A percentile compares a stretch with the other conserved stretches of the same genome.
Evolutionary conservation across 2,797 vertebrate species (phyloP).

Genomic region (Hyperoplus immaculatus): DNA sequence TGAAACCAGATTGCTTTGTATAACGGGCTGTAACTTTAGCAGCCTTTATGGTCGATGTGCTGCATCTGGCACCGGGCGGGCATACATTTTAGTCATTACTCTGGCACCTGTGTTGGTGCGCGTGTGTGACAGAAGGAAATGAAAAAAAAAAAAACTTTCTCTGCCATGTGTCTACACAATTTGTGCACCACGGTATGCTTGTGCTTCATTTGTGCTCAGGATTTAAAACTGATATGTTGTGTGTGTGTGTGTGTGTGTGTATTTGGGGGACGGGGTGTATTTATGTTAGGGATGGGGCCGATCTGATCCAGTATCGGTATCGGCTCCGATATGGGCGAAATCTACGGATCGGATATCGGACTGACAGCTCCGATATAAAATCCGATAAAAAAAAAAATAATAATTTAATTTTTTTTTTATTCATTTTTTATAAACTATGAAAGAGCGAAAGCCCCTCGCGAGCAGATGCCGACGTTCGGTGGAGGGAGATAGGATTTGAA

Average conservation of each 20-base stretch:
- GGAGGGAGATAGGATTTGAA: too few relatives aligned
- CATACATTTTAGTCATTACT: slow-evolving; percentile 52
- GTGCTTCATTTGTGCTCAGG: slow-evolving; percentile 25
- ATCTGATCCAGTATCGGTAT: too few relatives aligned
- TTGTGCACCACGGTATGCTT: slow-evolving; percentile 10
- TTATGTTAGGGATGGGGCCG: too few relatives aligned
- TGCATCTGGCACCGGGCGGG: slow-evolving; percentile 47
- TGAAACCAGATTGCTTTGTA: slow-evolving; percentile 51
- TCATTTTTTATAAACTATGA: too few relatives aligned
- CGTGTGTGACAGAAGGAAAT: slow-evolving; percentile 2
- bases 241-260: slow-evolving; percentile 17
- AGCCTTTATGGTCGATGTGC: slow-evolving; percentile 26
- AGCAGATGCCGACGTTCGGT: too few relatives aligned
- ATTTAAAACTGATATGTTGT: slow-evolving; percentile 2
- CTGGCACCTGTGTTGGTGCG: slow-evolving; percentile 34
- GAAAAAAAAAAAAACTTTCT: slow-evolving; percentile 10
- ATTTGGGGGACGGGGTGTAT: not conserved
- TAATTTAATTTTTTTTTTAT: too few relatives aligned
- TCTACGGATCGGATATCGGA: too few relatives aligned
- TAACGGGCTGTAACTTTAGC: slow-evolving; percentile 44
- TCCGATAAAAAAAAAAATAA: too few relatives aligned
- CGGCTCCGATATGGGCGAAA: too few relatives aligned
- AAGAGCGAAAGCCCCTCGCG: too few relatives aligned
- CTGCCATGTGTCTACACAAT: not conserved
- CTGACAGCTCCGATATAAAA: too few relatives aligned